Conservation (phyloP, 2,888 invertebrate species). For the Strigamia crassipes region DNA sequence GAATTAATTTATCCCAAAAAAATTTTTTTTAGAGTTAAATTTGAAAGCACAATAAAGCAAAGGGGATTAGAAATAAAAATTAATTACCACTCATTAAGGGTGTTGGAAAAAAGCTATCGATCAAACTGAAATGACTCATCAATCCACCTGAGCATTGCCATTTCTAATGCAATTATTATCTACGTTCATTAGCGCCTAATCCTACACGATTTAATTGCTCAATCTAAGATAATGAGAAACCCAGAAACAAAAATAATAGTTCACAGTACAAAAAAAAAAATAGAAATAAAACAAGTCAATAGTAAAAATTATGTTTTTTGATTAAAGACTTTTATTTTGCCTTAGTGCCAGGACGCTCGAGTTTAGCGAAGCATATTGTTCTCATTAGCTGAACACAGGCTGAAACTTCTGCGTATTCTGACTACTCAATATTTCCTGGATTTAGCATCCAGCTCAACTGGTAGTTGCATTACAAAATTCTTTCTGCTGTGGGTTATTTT, state of each 20-base stretch:
- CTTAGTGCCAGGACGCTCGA: too few species aligned
- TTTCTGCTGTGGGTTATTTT: too few species aligned
- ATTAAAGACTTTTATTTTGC: too few species aligned
- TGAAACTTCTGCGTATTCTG: too few species aligned
- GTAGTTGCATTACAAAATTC: too few species aligned
- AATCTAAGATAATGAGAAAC: not conserved
- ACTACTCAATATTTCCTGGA: too few species aligned
- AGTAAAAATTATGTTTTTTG: too few species aligned
- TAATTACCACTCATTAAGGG: not conserved
- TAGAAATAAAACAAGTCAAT: not conserved
- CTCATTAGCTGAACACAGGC: too few species aligned
- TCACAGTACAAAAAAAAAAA: not conserved
- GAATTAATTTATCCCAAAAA: too few species aligned
- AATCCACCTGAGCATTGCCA: constrained; percentile 19
- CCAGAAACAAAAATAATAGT: not conserved
- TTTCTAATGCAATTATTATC: constrained; percentile 24
- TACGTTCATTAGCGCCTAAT: constrained; percentile 4
- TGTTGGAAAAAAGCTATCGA: not conserved
- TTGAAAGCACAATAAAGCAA: not conserved
- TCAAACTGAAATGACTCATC: constrained; percentile 10
- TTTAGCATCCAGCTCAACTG: too few species aligned
- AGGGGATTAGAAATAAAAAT: not conserved
- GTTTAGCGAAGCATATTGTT: too few species aligned
- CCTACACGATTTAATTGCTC: not conserved
- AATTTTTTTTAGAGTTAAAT: too few species aligned